phyloP scores from a whole-genome alignment of 2,888 invertebrate genomes.

The Idaea aversata region DNA sequence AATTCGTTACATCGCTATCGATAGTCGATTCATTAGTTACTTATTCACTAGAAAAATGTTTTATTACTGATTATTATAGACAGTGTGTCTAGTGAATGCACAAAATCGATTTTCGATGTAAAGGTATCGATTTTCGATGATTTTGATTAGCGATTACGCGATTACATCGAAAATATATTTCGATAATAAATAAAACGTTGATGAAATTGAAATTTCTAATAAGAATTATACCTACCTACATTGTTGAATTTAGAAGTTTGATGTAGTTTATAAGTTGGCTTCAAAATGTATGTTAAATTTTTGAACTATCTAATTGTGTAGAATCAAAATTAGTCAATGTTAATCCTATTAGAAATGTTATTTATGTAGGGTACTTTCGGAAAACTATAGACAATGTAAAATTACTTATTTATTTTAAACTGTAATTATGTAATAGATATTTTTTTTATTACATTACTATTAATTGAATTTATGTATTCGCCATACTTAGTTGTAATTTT shows the following conservation, averaged over 20 bases:
- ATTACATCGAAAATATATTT: neutral
- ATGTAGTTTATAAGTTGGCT: neutral
- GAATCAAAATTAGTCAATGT: neutral
- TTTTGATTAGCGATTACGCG: neutral
- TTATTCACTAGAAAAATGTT: neutral
- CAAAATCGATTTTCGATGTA: neutral
- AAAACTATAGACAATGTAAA: neutral
- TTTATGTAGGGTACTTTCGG: neutral
- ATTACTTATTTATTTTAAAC: conserved; percentile 5
- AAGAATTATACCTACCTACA: neutral
- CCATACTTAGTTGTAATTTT: conserved; percentile 45
- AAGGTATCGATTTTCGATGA: neutral
- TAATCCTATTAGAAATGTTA: neutral
- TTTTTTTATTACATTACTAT: conserved; percentile 35
- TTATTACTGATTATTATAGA: neutral
- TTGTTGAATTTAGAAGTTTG: neutral
- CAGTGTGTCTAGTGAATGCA: neutral
- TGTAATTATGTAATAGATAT: conserved; percentile 19
- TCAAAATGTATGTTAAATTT: neutral
- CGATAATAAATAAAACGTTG: neutral
- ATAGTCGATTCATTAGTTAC: neutral
- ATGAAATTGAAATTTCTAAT: neutral
- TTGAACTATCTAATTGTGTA: neutral
- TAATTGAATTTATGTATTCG: conserved; percentile 24
- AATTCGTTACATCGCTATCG: neutral